phyloP scores from a whole-genome alignment of 2,797 vertebrate species.

The Karalla daura region DNA sequence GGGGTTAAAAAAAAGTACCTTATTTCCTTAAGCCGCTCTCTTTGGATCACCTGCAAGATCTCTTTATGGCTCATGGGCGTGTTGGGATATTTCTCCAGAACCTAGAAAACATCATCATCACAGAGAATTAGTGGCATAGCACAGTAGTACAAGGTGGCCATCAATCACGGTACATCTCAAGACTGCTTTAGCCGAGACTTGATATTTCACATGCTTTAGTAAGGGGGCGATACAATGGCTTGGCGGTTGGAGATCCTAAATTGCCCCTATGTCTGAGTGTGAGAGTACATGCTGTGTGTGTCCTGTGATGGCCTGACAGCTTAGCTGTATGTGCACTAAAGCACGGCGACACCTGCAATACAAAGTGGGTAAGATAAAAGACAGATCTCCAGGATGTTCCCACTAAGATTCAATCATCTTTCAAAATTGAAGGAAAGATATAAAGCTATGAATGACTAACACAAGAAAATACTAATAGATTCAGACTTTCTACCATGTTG shows the following conservation, averaged over 20 bases:
- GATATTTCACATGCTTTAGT: neutral
- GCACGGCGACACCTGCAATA: too few relatives aligned
- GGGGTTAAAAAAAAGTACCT: constrained; percentile 85
- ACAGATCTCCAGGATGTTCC: neutral
- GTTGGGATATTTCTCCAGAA: constrained; percentile 98
- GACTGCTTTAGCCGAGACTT: neutral
- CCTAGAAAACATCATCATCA: constrained; percentile 86
- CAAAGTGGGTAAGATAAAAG: too few relatives aligned
- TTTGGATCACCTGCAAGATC: constrained; percentile 98
- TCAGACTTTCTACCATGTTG: neutral
- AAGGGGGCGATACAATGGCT: too few relatives aligned
- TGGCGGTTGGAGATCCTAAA: too few relatives aligned
- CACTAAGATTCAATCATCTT: neutral
- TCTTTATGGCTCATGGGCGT: constrained; percentile 99
- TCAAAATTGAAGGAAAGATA: neutral
- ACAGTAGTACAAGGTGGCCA: neutral
- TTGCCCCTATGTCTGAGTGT: too few relatives aligned
- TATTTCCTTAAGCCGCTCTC: constrained; percentile 97
- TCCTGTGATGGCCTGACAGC: too few relatives aligned
- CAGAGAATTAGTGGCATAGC: too few relatives aligned
- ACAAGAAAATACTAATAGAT: neutral
- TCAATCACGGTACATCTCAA: neutral
- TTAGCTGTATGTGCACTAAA: too few relatives aligned
- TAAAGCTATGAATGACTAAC: neutral
- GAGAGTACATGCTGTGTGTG: too few relatives aligned